Percentiles rank a stretch among this genome's conserved stretches.
Evolutionary conservation across 2,888 invertebrate species (phyloP).

Genomic region (Drosophila antonietae): DNA sequence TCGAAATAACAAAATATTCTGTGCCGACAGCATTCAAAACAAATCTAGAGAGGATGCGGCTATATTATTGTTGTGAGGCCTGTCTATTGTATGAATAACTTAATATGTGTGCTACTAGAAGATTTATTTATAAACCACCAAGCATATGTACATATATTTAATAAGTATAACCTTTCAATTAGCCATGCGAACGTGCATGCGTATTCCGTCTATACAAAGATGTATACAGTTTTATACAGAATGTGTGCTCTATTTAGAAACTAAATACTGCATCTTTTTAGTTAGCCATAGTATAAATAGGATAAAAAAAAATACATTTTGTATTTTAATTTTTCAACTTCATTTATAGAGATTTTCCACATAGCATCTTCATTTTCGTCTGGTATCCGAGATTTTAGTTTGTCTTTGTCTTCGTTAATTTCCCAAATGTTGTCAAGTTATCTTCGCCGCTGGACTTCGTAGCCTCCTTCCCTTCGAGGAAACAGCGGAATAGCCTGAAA

Average conservation of each 20-base stretch:
- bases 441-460: conserved; percentile 77
- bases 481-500: conserved; percentile 34
- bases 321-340: not conserved
- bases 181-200: conserved; percentile 1
- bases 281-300: not conserved
- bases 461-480: conserved; percentile 48
- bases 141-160: conserved; percentile 6
- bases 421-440: conserved; percentile 80
- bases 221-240: not conserved
- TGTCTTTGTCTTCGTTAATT: conserved; percentile 66
- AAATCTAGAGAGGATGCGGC: conserved; percentile 26
- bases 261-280: not conserved
- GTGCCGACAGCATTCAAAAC: conserved; percentile 29
- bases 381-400: not conserved
- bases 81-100: conserved; percentile 50
- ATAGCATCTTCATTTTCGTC: not conserved
- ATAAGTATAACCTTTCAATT: conserved; percentile 8
- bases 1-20: conserved; percentile 68
- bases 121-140: conserved; percentile 24
- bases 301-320: not conserved
- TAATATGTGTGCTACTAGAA: conserved; percentile 13
- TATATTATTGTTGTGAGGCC: conserved; percentile 32
- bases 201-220: not conserved
- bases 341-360: not conserved
- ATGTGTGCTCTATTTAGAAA: not conserved